Percentiles rank a stretch among this genome's conserved stretches.
Conservation (phyloP, 2,113 vertebrate species). For the Vicugna pacos region DNA sequence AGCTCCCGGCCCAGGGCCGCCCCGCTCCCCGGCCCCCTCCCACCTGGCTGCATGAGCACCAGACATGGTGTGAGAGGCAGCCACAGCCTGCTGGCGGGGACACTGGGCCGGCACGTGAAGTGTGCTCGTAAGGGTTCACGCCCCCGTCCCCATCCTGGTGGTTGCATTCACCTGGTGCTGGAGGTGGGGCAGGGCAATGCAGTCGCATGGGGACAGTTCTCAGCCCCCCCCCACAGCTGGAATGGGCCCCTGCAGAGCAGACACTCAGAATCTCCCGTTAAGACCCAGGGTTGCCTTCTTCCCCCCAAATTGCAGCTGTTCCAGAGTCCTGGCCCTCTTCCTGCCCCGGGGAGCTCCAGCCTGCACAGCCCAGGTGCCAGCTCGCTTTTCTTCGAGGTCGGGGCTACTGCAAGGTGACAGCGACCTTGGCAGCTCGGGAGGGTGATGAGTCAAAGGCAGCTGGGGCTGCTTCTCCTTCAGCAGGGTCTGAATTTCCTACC, state of each 20-base stretch:
- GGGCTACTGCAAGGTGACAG: constrained; percentile 37
- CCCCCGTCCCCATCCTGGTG: no score
- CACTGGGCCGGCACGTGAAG: background rate
- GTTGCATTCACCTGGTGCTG: background rate
- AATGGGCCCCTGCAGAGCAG: background rate
- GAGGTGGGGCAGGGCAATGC: background rate
- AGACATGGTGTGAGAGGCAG: background rate
- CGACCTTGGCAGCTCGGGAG: constrained; percentile 6
- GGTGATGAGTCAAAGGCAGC: constrained; percentile 53
- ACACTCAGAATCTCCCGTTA: background rate
- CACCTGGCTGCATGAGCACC: background rate
- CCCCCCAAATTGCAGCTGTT: background rate
- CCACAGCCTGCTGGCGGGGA: background rate
- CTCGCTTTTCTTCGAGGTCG: constrained; percentile 20
- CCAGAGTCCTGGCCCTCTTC: background rate
- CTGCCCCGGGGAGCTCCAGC: background rate
- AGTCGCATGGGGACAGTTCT: background rate
- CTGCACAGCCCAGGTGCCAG: background rate
- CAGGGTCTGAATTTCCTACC: constrained; percentile 47
- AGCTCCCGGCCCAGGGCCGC: accelerated
- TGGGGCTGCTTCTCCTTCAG: constrained; percentile 31
- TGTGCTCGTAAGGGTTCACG: no score
- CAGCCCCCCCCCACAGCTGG: background rate
- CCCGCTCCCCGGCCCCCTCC: background rate
- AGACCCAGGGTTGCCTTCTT: background rate